Base-by-base conservation (phyloP, 2,888 invertebrate species). In the Sycophila texana region DNA sequence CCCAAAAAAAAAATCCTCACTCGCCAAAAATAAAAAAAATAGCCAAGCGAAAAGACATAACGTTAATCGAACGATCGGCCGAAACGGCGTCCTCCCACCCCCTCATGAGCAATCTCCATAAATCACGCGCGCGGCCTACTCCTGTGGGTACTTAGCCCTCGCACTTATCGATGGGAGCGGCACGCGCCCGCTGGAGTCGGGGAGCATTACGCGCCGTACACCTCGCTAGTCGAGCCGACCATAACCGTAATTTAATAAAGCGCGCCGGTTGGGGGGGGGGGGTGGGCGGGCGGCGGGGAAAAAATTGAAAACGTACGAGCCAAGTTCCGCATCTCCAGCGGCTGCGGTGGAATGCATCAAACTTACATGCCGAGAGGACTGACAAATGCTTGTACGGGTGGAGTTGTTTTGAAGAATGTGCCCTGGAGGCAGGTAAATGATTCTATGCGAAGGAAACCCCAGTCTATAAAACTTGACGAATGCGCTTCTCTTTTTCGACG, bases 161-260 rank as follows among this genome's bases (percentile, higher is more conserved):
- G 39, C 58, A 20, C 65, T 71, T 58, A 63, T 71, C 65, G 63
- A 57, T 58, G 39, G 47, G 49, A 53, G 53, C 53, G 39, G 18
- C 12, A 60, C n/a, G 22, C 51, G 13, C 53, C 39, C 61, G 47
- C n/a, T 4, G 39, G 57, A 30, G 16, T 30, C 16, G 12, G 7
- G 26, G 26, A 22, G 47, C 51, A 30, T n/a, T 53, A 47, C 49
- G 57, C 67, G 26, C 30, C 55, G 53, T 20, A 26, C n/a, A n/a
- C n/a, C n/a, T n/a, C n/a, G n/a, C 47, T 18, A 68, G 71, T 18
- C 49, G 51, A 60, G 47, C 10, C 18, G 26, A 10, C 74, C 70
- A 74, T 79, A 74, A 79, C 47, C 76, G 65, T 80, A 80, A 80
- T 74, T 77, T 77, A 80, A 80, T 80, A 77, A 77, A 68, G 26